phyloP scores from a whole-genome alignment of 1,140 invertebrate species.

The Diorhabda carinulata region DNA sequence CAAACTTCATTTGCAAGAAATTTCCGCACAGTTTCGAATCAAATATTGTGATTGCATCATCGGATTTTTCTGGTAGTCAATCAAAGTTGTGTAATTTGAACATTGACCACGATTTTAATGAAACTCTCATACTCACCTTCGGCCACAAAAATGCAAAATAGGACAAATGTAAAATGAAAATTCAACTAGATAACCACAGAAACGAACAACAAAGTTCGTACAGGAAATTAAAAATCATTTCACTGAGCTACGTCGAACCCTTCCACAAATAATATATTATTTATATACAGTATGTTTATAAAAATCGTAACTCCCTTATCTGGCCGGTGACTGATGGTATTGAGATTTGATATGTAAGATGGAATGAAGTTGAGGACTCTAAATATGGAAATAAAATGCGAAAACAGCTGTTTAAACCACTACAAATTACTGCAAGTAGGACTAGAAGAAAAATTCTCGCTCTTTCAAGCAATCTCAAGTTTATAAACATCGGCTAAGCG shows the following conservation, averaged over 20 bases:
- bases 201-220: constrained; percentile 31
- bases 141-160: constrained; percentile 42
- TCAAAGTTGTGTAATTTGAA: constrained; percentile 31
- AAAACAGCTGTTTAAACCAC: no score
- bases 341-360: no score
- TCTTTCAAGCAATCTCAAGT: no score
- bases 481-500: no score
- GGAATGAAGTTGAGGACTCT: no score
- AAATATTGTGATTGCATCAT: constrained; percentile 11
- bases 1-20: constrained; percentile 6
- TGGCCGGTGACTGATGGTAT: no score
- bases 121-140: constrained; percentile 40
- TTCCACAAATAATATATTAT: neutral
- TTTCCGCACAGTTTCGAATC: constrained; percentile 8
- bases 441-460: no score
- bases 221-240: constrained; percentile 20
- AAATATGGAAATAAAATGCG: no score
- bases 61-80: constrained; percentile 17
- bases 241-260: neutral
- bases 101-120: constrained; percentile 43
- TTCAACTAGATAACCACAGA: constrained; percentile 34
- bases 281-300: no score
- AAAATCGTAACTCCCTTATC: no score
- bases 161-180: constrained; percentile 42
- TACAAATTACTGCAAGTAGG: no score